Percentiles rank a stretch among this genome's conserved stretches.
These are phyloP conservation scores for Graptemys geographica DNA, from an alignment of 2,797 vertebrate genomes.

Conservation along the genomic window DNA sequence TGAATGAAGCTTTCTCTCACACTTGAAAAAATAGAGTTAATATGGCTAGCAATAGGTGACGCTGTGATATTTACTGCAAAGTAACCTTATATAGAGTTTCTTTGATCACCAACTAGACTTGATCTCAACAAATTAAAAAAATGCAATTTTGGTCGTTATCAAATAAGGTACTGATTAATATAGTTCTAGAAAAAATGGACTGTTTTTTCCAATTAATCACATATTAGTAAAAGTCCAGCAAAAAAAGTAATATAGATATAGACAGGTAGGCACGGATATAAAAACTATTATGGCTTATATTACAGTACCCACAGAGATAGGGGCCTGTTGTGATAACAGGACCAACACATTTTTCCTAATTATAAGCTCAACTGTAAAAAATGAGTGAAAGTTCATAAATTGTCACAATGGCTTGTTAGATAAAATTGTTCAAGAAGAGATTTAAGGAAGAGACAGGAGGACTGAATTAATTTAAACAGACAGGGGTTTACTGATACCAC, in stretches of 20 bases:
- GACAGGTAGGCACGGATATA: neutral
- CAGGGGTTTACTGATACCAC: too few relatives aligned
- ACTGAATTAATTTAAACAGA: neutral
- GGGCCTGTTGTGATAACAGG: too few relatives aligned
- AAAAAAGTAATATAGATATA: rapidly evolving
- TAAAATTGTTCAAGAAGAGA: neutral
- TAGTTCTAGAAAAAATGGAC: neutral
- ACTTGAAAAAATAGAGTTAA: neutral
- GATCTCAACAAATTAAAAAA: neutral
- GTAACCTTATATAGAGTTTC: neutral
- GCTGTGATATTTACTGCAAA: neutral
- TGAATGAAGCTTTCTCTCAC: neutral
- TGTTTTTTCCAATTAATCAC: neutral
- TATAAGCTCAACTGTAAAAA: too few relatives aligned
- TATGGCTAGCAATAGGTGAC: neutral
- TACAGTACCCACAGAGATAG: neutral
- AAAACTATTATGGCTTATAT: neutral
- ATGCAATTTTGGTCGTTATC: neutral
- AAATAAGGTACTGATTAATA: neutral
- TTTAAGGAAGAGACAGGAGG: neutral
- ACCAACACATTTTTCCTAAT: too few relatives aligned
- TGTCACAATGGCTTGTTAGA: neutral
- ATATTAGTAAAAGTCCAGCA: neutral
- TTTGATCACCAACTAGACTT: neutral
- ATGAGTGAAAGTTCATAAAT: too few relatives aligned